Evolutionary conservation across 2,113 vertebrate species (phyloP), one percentile per base, ranked within the genome.

Genomic region (Lamprotornis superbus): DNA sequence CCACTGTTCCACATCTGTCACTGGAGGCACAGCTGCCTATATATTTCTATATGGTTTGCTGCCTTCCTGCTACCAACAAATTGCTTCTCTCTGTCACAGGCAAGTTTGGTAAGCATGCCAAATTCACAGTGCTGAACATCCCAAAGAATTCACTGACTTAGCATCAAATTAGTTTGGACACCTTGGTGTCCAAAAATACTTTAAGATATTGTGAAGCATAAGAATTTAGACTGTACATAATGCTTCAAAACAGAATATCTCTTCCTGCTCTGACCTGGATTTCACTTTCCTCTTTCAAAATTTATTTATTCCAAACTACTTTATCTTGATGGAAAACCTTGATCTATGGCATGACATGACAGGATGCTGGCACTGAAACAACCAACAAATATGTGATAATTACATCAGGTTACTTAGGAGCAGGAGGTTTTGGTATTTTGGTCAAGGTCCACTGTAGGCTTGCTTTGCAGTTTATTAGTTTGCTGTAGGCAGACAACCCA

Each of bases 221-320:
- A 89, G 46, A 69, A 53, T 35, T 83, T 60, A 79, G 75, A 52
- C 12, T 31, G 19, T 28, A 30, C 9, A 3, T n/a, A 60, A 5
- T 10, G 35, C 25, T 44, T 81, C 11, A 4, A 71, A 86, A 52
- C 7, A 10, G 69, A 84, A 11, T 82, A 67, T 42, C 30, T 68
- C 6, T 85, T 77, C 57, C 78, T 91, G 9, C 39, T 87, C 40
- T 85, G 47, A 88, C 49, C 63, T 81, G 47, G 33, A 73, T 95
- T 95, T 94, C 15, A 22, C 83, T 75, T 91, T 70, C 28, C 30
- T 69, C 77, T 94, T 96, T 94, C 50, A 85, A 89, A 78, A 85
- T 91, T 60, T 80, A 1, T 94, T 92, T 95, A 74, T 89, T 94
- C 73, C 57, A 30, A 70, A 50, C 90, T 68, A 4, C 22, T 85